Base-by-base conservation (phyloP, 2,113 vertebrate genomes). In the Hymenochirus boettgeri region DNA sequence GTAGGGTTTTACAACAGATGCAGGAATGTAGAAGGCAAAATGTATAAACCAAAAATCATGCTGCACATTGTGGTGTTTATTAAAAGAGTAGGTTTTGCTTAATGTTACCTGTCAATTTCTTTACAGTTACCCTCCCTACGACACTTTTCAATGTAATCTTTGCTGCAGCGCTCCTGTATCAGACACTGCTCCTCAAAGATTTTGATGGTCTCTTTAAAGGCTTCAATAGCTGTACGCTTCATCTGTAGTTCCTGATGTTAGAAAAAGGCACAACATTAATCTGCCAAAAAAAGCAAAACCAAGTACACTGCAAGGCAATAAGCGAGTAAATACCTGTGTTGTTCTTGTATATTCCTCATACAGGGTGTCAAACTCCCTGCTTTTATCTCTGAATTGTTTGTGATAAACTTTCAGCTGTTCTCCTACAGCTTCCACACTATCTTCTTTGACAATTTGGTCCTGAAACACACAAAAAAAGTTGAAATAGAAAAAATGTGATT, bases 131-230 rank as follows among this genome's bases (percentile, higher is more conserved):
- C 89, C 70, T 90, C 89, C 0, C 83, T 70, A 1, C 85, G 82
- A 77, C 89, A 91, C 33, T 86, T 89, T 74, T 90, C 88, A 0
- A 91, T 77, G 37, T 88, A 91, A 25, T 91, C 88, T 74, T 86
- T 87, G 80, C 87, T 90, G 76, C 84, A 90, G 8, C 84, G 82
- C 72, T 90, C 88, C 70, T 90, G 88, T 0, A 85, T 90, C 77
- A 89, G 88, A 50, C 88, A 87, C 63, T 91, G 89, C 60, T 91
- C 89, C 24, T 90, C 89, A 1, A 91, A 91, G 77, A 91, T 91
- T 80, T 90, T 91, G 76, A 91, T 90, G 0, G 89, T 91, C 62
- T 91, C 89, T 0, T 89, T 91, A 77, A 91, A 91, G 61, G 89
- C 89, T 63, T 91, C 89, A 0, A 91, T 87, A 0, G 89, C 89